Conservation (phyloP, 1,140 invertebrate species). For the Aphaenogaster ashmeadi region DNA sequence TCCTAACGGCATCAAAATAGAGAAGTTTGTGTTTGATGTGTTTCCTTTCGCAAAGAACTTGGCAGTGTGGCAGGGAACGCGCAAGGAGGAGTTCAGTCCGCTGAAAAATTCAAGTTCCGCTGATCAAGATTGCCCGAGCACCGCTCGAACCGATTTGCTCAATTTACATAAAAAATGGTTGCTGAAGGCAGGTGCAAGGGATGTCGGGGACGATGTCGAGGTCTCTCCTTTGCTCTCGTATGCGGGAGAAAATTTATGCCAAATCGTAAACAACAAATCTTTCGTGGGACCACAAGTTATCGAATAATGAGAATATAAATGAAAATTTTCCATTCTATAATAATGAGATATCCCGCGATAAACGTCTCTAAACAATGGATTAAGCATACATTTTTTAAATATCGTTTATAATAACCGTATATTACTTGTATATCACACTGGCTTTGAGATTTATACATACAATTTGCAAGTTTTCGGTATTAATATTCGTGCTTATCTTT, state of each 20-base stretch:
- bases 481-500: background rate
- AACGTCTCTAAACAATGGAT: background rate
- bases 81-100: constrained; percentile 98
- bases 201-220: constrained; percentile 92
- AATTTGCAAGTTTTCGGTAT: background rate
- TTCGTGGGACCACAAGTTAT: constrained; percentile 89
- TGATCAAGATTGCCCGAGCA: constrained; percentile 96
- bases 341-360: background rate
- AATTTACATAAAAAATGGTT: constrained; percentile 95
- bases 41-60: constrained; percentile 97
- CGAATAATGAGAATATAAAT: constrained; percentile 55
- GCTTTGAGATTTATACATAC: background rate
- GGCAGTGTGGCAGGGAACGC: constrained; percentile 96
- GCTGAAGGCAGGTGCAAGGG: constrained; percentile 93
- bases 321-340: background rate
- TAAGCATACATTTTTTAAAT: constrained; percentile 6
- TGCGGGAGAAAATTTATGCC: constrained; percentile 93
- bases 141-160: constrained; percentile 93
- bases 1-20: constrained; percentile 99
- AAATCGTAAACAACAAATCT: constrained; percentile 90
- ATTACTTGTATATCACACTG: background rate
- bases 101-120: constrained; percentile 97
- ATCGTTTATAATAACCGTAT: background rate
- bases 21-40: constrained; percentile 99
- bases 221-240: constrained; percentile 97